These are phyloP conservation scores for Chlamydotis undulata DNA, from an alignment of 2,113 vertebrate genomes.

Conservation along the genomic window DNA sequence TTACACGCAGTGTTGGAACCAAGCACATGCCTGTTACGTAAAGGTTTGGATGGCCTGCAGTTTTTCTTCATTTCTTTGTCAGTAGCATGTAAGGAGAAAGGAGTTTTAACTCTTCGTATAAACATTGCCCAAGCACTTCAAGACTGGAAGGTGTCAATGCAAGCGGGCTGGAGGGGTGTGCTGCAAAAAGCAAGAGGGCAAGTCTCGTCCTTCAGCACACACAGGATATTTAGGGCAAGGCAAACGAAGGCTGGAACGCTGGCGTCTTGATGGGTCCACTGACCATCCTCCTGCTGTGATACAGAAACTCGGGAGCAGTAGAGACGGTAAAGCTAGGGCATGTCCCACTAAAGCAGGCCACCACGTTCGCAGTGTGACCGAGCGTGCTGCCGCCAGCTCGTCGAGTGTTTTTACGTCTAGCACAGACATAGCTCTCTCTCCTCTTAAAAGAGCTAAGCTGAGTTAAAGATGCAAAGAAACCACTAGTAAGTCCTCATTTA, in stretches of 20 bases:
- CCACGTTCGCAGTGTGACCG: accelerated
- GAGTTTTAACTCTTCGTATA: background rate
- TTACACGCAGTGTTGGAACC: background rate
- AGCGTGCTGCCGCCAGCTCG: background rate
- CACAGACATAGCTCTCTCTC: background rate
- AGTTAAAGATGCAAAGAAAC: background rate
- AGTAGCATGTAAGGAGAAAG: background rate
- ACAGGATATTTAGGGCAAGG: background rate
- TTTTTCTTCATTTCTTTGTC: background rate
- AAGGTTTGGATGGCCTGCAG: background rate
- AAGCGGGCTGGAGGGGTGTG: background rate
- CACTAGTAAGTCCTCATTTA: background rate
- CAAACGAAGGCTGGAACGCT: accelerated
- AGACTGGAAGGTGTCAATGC: background rate
- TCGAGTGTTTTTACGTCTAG: accelerated
- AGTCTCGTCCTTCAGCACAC: background rate
- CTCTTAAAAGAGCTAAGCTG: background rate
- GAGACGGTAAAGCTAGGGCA: background rate
- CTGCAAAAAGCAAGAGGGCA: background rate
- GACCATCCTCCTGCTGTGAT: accelerated
- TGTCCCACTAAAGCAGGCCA: background rate
- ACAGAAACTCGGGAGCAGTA: background rate
- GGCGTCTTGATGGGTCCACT: background rate
- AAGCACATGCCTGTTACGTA: background rate
- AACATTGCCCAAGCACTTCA: background rate